Conservation (phyloP, 2,113 vertebrate genomes). For the Cebus imitator region DNA sequence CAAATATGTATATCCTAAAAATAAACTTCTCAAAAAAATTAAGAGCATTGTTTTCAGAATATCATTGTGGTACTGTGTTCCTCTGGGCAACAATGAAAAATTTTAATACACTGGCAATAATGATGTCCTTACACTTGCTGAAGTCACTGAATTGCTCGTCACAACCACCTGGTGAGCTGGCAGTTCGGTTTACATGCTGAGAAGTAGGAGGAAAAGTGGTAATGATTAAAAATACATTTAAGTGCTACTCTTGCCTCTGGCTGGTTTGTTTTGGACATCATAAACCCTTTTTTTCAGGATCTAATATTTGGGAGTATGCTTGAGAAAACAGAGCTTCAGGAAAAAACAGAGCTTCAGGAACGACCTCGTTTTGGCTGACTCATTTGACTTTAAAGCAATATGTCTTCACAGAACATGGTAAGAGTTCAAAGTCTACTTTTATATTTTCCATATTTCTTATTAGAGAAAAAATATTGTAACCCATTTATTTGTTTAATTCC, state of each 20-base stretch:
- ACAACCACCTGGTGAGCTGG: slow-evolving; percentile 69
- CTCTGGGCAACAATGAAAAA: not conserved
- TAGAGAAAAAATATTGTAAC: slow-evolving; percentile 41
- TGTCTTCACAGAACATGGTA: slow-evolving; percentile 52
- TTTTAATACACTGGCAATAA: slow-evolving; percentile 32
- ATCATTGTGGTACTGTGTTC: slow-evolving; percentile 30
- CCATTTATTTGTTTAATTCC: slow-evolving; percentile 47
- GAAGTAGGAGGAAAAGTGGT: slow-evolving; percentile 77
- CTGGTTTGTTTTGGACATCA: slow-evolving; percentile 81
- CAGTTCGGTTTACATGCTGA: slow-evolving; percentile 68
- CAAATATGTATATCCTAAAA: not conserved
- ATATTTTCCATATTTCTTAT: slow-evolving; percentile 56
- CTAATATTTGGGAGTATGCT: slow-evolving; percentile 80
- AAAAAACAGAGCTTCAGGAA: slow-evolving; percentile 59
- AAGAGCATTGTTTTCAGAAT: slow-evolving; percentile 44
- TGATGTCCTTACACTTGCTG: slow-evolving; percentile 39
- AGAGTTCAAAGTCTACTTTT: slow-evolving; percentile 69
- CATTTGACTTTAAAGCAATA: slow-evolving; percentile 65
- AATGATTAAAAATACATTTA: slow-evolving; percentile 76
- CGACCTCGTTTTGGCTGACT: slow-evolving; percentile 67
- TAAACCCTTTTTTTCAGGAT: slow-evolving; percentile 53
- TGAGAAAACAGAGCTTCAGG: slow-evolving; percentile 76
- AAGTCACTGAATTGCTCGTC: slow-evolving; percentile 65
- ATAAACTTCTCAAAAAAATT: slow-evolving; percentile 5
- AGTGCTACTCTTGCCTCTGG: slow-evolving; percentile 76